phyloP scores from a whole-genome alignment of 2,888 invertebrate genomes.

The Chydorus sphaericus region DNA sequence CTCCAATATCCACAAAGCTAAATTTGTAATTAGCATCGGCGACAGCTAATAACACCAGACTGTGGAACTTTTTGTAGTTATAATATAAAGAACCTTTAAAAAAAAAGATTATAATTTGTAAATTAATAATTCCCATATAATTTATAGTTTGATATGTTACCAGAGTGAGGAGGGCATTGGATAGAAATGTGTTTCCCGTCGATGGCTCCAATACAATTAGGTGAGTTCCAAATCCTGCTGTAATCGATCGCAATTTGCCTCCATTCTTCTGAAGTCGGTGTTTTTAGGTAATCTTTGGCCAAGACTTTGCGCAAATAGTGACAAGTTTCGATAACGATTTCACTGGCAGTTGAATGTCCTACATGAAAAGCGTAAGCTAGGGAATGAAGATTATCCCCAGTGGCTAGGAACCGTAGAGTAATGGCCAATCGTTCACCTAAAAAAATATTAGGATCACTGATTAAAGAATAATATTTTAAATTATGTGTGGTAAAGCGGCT shows the following conservation, averaged over 20 bases:
- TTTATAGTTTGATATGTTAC: no score
- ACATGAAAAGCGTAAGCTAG: not conserved
- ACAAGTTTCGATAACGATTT: not conserved
- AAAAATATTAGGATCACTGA: no score
- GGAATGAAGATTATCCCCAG: not conserved
- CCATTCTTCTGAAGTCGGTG: not conserved
- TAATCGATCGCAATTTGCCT: conserved; percentile 14
- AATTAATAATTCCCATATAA: no score
- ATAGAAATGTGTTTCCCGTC: conserved; percentile 20
- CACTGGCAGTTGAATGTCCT: not conserved
- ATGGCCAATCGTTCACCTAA: not conserved
- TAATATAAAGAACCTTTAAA: conserved; percentile 17
- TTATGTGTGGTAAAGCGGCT: not conserved
- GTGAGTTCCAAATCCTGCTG: conserved; percentile 16
- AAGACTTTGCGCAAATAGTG: not conserved
- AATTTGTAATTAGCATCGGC: conserved; percentile 21
- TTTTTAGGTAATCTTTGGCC: not conserved
- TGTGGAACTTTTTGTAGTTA: conserved; percentile 18
- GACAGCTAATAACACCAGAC: conserved; percentile 18
- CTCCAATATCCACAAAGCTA: conserved; percentile 20
- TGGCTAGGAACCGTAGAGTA: not conserved
- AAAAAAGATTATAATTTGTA: no score
- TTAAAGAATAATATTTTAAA: no score
- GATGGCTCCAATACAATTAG: conserved; percentile 18
- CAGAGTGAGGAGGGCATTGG: conserved; percentile 7